Percentiles rank a stretch among this genome's conserved stretches.
Conservation (phyloP, 2,888 invertebrate genomes). For the Lysandra coridon region DNA sequence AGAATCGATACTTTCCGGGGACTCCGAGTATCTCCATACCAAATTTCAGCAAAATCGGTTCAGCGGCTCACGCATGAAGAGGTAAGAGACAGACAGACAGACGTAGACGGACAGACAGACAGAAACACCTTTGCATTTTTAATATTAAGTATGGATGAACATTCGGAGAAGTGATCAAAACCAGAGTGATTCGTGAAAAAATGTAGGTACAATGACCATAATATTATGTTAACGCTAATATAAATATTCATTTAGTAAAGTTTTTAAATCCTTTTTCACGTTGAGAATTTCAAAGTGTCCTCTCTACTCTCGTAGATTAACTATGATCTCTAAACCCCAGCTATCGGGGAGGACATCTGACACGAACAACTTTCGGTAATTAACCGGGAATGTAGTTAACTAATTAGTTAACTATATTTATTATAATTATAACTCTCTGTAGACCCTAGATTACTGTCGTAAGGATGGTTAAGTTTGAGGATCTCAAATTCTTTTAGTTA, state of each 20-base stretch:
- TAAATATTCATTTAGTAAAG: too few species aligned
- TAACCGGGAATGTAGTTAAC: conserved; percentile 1
- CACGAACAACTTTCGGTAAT: conserved; percentile 9
- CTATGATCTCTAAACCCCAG: not conserved
- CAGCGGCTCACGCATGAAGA: too few species aligned
- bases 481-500: not conserved
- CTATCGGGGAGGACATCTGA: not conserved
- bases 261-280: too few species aligned
- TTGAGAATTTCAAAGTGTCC: too few species aligned
- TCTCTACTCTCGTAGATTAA: not conserved
- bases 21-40: too few species aligned
- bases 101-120: too few species aligned
- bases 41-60: too few species aligned
- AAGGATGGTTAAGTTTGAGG: not conserved
- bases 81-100: too few species aligned
- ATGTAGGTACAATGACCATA: not conserved
- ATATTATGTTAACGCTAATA: too few species aligned
- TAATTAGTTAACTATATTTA: not conserved
- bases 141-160: not conserved
- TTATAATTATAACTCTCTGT: not conserved
- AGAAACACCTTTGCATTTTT: too few species aligned
- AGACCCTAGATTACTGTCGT: not conserved
- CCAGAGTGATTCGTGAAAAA: not conserved
- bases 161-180: not conserved
- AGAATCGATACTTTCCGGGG: too few species aligned